phyloP scores from a whole-genome alignment of 1,140 invertebrate genomes.

The Halesus radiatus region DNA sequence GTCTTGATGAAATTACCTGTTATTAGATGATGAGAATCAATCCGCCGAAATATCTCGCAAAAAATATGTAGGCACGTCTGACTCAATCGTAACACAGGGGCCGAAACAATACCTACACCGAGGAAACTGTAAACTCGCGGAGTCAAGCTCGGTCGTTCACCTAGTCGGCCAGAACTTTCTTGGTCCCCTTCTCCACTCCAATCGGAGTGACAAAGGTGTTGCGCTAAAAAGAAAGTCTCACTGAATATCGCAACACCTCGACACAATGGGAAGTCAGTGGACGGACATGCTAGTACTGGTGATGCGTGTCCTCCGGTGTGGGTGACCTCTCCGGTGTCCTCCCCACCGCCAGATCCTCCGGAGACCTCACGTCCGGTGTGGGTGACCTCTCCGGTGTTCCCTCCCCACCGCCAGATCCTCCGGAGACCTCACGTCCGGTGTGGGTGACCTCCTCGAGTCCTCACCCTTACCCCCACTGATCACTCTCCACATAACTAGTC shows the following conservation, averaged over 20 bases:
- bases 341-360: not conserved
- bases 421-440: not conserved
- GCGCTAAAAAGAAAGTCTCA: slow-evolving; percentile 42
- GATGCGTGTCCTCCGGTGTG: not conserved
- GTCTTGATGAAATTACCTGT: too few species aligned
- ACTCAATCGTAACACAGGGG: not conserved
- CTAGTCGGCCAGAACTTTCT: slow-evolving; percentile 17
- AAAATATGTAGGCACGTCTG: not conserved
- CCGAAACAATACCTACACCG: not conserved
- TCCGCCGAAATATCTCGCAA: not conserved
- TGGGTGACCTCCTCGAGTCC: not conserved
- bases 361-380: not conserved
- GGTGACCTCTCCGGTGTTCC: not conserved
- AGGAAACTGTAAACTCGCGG: slow-evolving; percentile 34
- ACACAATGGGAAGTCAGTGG: not conserved
- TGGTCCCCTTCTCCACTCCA: not conserved
- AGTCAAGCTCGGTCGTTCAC: slow-evolving; percentile 49
- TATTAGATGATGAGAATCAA: too few species aligned
- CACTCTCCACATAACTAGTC: too few species aligned
- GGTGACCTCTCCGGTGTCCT: not conserved
- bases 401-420: not conserved
- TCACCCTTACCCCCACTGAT: too few species aligned
- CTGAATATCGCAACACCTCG: slow-evolving; percentile 26
- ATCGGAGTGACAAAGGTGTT: slow-evolving; percentile 16
- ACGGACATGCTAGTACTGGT: not conserved